These are phyloP conservation scores for Acestrorhynchus altus DNA, from an alignment of 2,797 vertebrate species.

Conservation along the genomic window DNA sequence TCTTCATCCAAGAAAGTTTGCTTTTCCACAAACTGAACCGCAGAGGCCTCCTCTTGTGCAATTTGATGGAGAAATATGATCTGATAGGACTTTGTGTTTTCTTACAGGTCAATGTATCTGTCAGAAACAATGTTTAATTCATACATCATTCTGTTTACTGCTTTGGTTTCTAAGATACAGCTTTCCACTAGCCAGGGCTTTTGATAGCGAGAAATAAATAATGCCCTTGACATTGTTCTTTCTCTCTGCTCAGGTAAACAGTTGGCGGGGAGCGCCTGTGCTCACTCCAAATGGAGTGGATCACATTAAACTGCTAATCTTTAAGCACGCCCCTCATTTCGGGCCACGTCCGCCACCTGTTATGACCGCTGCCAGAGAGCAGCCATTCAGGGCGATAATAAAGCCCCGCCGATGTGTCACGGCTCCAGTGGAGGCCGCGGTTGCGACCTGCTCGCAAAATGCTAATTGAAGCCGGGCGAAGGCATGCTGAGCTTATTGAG, in stretches of 20 bases:
- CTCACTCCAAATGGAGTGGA: conserved; percentile 46
- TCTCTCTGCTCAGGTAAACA: conserved; percentile 36
- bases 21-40: neutral
- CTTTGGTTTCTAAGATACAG: conserved; percentile 39
- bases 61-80: conserved; percentile 43
- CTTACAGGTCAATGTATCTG: conserved; percentile 43
- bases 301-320: conserved; percentile 61
- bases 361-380: conserved; percentile 45
- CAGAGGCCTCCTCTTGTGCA: conserved; percentile 14
- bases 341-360: conserved; percentile 59
- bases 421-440: conserved; percentile 35
- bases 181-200: conserved; percentile 32
- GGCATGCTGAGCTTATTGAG: conserved; percentile 63
- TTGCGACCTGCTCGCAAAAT: conserved; percentile 57
- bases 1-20: neutral
- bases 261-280: conserved; percentile 27
- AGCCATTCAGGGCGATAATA: conserved; percentile 62
- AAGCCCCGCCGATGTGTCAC: conserved; percentile 66
- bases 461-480: conserved; percentile 65
- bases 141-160: conserved; percentile 57
- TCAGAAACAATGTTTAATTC: conserved; percentile 48
- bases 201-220: conserved; percentile 27
- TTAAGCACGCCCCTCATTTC: conserved; percentile 45
- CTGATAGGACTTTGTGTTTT: conserved; percentile 38
- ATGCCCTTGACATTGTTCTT: conserved; percentile 31